Evolutionary conservation across 2,797 vertebrate genomes (phyloP).

Genomic region (Heteromormyrus szaboi): DNA sequence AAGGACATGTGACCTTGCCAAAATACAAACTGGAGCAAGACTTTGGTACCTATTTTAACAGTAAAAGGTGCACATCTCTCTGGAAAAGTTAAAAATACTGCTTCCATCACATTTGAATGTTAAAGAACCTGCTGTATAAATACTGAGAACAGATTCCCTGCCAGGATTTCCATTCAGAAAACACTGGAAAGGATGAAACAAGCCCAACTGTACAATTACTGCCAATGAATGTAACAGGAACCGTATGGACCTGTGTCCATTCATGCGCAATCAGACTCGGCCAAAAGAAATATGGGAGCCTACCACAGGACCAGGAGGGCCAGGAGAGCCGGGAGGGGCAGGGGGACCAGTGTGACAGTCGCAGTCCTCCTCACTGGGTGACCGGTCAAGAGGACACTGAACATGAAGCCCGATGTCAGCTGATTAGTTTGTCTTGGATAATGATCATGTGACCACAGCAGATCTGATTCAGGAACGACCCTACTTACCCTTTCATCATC

Average conservation of each 20-base stretch:
- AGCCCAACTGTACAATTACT: background rate
- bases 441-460: background rate
- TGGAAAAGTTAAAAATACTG: background rate
- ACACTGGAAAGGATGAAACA: slow-evolving; percentile 45
- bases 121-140: background rate
- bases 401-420: slow-evolving; percentile 17
- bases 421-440: background rate
- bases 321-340: slow-evolving; percentile 42
- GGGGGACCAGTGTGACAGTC: slow-evolving; percentile 53
- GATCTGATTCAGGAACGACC: background rate
- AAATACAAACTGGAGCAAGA: background rate
- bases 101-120: background rate
- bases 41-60: background rate
- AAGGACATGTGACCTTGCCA: background rate
- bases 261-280: background rate
- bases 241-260: background rate
- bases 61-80: background rate
- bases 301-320: slow-evolving; percentile 48
- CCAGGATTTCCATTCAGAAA: slow-evolving; percentile 55
- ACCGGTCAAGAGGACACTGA: slow-evolving; percentile 48
- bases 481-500: slow-evolving; percentile 70
- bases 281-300: background rate
- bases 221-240: background rate
- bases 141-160: slow-evolving; percentile 48
- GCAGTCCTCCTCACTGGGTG: slow-evolving; percentile 34